phyloP scores from a whole-genome alignment of 2,797 vertebrate species.

The Buceros bicornis region DNA sequence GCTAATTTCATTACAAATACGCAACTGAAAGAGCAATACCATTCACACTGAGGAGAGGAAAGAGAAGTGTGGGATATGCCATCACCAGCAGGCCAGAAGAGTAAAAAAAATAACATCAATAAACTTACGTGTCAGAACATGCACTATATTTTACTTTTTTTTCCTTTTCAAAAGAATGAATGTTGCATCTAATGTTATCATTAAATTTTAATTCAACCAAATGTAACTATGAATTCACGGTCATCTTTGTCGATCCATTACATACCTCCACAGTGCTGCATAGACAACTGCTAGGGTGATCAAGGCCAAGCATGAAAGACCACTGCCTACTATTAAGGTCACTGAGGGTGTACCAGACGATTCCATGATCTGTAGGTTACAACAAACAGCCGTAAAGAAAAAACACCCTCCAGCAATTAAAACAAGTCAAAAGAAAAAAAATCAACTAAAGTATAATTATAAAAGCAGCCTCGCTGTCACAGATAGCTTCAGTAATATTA shows the following conservation, averaged over 20 bases:
- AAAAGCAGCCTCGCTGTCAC: background rate
- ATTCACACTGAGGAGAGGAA: background rate
- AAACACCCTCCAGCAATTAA: background rate
- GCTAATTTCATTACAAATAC: background rate
- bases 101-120: background rate
- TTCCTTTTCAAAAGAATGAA: background rate
- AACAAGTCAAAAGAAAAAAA: background rate
- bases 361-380: constrained; percentile 93
- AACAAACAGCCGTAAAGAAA: constrained; percentile 41
- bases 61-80: background rate
- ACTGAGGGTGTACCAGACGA: constrained; percentile 98
- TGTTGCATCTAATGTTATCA: background rate
- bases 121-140: background rate
- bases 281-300: constrained; percentile 96
- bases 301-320: constrained; percentile 97
- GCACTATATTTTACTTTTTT: background rate
- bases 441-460: background rate
- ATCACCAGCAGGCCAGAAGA: background rate
- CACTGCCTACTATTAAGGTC: constrained; percentile 98
- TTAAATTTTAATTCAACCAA: background rate
- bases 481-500: background rate
- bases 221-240: background rate
- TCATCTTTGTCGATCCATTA: constrained; percentile 30
- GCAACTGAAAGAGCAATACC: background rate
- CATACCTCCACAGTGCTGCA: constrained; percentile 95